These are phyloP conservation scores for Malurus cyaneus DNA, from an alignment of 2,113 vertebrate genomes.

Conservation along the genomic window DNA sequence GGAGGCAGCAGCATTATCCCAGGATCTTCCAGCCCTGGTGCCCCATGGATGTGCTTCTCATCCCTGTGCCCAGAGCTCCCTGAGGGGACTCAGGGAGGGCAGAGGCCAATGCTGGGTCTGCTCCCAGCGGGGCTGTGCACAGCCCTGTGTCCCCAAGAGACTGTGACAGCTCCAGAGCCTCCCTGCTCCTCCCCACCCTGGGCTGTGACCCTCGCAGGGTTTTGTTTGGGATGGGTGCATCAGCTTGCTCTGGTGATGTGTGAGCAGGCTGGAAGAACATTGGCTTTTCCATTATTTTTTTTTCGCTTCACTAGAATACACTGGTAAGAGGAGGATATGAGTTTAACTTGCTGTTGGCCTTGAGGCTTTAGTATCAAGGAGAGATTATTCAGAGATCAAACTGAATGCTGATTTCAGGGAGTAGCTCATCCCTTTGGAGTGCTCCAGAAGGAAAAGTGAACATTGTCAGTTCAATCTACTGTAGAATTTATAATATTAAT, in stretches of 20 bases:
- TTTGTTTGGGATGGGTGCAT: background rate
- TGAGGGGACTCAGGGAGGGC: no score
- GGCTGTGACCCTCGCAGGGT: background rate
- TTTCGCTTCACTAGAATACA: background rate
- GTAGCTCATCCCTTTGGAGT: conserved; percentile 68
- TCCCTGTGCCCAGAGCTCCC: background rate
- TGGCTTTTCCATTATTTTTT: background rate
- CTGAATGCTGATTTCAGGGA: conserved; percentile 69
- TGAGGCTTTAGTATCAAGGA: conserved; percentile 63
- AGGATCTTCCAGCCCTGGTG: background rate
- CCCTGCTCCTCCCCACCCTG: accelerated
- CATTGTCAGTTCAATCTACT: conserved; percentile 73
- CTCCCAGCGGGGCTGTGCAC: accelerated
- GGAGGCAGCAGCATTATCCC: background rate
- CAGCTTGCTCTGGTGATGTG: background rate
- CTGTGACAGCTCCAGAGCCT: background rate
- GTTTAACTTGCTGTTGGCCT: conserved; percentile 42
- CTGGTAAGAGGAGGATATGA: conserved; percentile 24
- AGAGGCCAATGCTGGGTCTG: background rate
- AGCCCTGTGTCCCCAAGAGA: background rate
- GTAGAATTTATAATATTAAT: conserved; percentile 77
- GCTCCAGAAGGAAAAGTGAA: conserved; percentile 64
- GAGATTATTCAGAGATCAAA: conserved; percentile 72
- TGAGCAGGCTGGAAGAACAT: background rate
- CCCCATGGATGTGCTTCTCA: accelerated